Base-by-base conservation (phyloP, 1,140 invertebrate species). In the Magallana gigas region DNA sequence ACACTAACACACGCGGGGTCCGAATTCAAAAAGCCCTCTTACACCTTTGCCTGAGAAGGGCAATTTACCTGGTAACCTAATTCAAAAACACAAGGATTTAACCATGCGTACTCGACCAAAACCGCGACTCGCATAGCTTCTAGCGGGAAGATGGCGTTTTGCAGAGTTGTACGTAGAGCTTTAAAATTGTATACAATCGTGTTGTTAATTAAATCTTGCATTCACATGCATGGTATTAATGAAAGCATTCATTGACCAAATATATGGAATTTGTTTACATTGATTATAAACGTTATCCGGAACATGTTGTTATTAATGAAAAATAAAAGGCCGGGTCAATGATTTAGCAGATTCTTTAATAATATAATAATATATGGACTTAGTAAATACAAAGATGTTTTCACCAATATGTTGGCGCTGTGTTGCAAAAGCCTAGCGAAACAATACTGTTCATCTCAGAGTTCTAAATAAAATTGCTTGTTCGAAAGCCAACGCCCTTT, bases 11-110 rank as follows among this genome's bases (percentile, higher is more conserved):
- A 62, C 60, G n/a, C 60, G 12, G n/a, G 12, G 60, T 62, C 11
- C 60, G 60, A 12, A 62, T 62, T 62, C 60, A 62, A 62, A 76
- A 12, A 12, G 36, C 36, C 68, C 23, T 36, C 12, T 23, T 11
- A 76, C 23, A 76, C 68, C 23, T 29, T 23, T 76, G n/a, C 23
- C 36, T 12, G 68, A 76, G 68, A 76, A 29, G 68, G 23, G 23
- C 23, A 76, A 76, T 76, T 76, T 23, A 76, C 68, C 68, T 76
- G 68, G 68, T 76, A 76, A 76, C 68, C 68, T 36, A 18, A 76
- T 76, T 76, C 68, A 76, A 23, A 76, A 76, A 76, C 68, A 76
- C 18, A 29, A 29, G 68, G 23, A n/a, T 29, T 12, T 11, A 76
- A 29, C 68, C 68, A 76, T 76, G 68, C 23, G 68, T 76, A 76